phyloP scores from a whole-genome alignment of 2,113 vertebrate species.

The Anguilla rostrata region DNA sequence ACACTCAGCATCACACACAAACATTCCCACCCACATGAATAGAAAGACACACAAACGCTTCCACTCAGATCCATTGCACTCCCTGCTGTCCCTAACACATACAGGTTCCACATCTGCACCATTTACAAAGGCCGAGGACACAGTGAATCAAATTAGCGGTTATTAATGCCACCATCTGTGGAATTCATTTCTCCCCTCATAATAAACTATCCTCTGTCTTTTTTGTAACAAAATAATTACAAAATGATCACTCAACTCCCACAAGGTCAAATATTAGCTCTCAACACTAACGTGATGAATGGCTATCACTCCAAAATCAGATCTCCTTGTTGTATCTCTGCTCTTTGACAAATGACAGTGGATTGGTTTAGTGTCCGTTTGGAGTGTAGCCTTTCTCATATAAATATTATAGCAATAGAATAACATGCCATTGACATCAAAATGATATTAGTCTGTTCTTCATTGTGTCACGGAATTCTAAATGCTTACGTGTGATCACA shows the following conservation, averaged over 20 bases:
- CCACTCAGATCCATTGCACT: not conserved
- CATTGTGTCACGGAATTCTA: not conserved
- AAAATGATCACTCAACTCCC: slow-evolving; percentile 1
- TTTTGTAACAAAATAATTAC: slow-evolving; percentile 13
- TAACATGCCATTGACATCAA: not conserved
- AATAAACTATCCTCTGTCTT: slow-evolving; percentile 13
- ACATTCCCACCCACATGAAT: not conserved
- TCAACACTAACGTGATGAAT: not conserved
- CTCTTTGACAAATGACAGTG: not conserved
- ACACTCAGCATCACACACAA: not conserved
- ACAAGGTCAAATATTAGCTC: slow-evolving; percentile 18
- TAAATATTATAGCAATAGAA: not conserved
- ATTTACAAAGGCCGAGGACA: slow-evolving; percentile 8
- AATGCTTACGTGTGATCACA: not conserved
- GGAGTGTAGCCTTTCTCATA: not conserved
- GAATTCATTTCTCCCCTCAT: not conserved
- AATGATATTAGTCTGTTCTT: not conserved
- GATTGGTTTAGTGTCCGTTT: not conserved
- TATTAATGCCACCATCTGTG: slow-evolving; percentile 23
- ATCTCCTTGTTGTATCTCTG: not conserved
- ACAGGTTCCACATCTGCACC: slow-evolving; percentile 40
- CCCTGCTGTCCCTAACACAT: not conserved
- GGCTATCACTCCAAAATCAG: not conserved
- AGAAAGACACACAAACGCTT: not conserved
- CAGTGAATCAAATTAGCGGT: slow-evolving; percentile 15